Base-by-base conservation (phyloP, 53 echinoderm and acorn worm genomes). In the Apostichopus leukothele region DNA sequence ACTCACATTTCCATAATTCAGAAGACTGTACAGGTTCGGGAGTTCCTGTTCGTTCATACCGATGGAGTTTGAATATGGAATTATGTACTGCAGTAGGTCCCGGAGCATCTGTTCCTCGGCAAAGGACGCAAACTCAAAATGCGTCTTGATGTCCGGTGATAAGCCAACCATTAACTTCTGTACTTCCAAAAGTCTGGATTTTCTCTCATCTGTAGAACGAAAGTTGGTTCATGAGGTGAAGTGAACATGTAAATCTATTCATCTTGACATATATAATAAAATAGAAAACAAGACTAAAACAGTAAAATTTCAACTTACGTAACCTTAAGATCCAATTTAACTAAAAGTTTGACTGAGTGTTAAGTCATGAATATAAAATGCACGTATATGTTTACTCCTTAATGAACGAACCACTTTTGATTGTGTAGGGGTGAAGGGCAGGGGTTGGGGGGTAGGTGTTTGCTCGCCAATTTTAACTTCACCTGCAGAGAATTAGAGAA, bases 1-100 rank as follows among this genome's bases (percentile, higher is more conserved):
- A 21, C 94, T 98, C 57, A 98, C 83, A 76, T 98, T 98, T 75
- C 98, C 98, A 23, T 96, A 94, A 73, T 91, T 89, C 39, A 98
- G 88, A 26, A 95, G 93, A 55, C 93, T 96, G 92, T 90, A 88
- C 25, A 98, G 91, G 90, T 98, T 98, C 9, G 95, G 93, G 4
- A 98, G 90, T 84, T 98, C 98, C 88, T 98, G 98, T 61, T 98
- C 98, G 51, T 98, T 98, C 92, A 94, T 94, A n/a, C 98, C 98
- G 6, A 98, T 84, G 7, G 98, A 98, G 86, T 98, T 95, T 5
- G 89, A 67, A 76, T 96, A 92, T 19, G 89, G 94, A 19, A 98
- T 78, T 55, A 98, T 86, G 53, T 98, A 89, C 18, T 92, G 78
- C 50, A 94, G 88, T 16, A 98, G 93, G 10, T 94, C 89, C 3